Evolutionary conservation across 2,888 invertebrate genomes (phyloP).

Genomic region (Campaea margaritaria): DNA sequence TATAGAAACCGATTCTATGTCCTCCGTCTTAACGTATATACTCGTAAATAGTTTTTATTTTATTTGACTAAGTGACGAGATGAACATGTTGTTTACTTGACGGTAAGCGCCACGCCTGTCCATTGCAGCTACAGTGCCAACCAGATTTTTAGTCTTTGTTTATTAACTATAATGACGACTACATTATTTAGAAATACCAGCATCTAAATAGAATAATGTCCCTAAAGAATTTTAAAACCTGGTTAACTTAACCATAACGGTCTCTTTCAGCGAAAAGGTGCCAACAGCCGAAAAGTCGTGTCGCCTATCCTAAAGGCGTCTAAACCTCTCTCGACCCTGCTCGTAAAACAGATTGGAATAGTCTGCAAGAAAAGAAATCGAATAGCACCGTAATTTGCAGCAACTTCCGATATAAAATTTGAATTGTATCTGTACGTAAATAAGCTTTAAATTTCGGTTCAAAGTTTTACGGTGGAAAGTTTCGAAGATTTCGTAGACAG

Average conservation of each 20-base stretch:
- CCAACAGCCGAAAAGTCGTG: not conserved
- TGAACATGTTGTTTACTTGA: no score
- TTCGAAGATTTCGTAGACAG: slow-evolving; percentile 28
- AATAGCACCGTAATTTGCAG: slow-evolving; percentile 42
- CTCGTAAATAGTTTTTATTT: no score
- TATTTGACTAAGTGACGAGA: no score
- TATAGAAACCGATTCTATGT: slow-evolving; percentile 13
- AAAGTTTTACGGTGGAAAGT: slow-evolving; percentile 43
- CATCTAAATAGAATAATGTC: no score
- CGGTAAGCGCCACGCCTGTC: no score
- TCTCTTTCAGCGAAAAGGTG: not conserved
- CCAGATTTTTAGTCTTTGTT: no score
- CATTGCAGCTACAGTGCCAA: no score
- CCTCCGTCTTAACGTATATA: not conserved
- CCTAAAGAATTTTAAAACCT: no score
- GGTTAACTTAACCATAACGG: no score
- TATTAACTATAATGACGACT: no score
- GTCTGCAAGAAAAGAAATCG: slow-evolving; percentile 54
- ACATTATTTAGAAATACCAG: no score
- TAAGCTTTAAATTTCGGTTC: slow-evolving; percentile 50
- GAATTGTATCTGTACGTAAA: slow-evolving; percentile 56
- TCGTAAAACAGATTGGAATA: slow-evolving; percentile 61
- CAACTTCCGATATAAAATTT: slow-evolving; percentile 56
- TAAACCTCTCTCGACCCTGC: slow-evolving; percentile 43
- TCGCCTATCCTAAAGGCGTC: slow-evolving; percentile 14